Evolutionary conservation across 2,113 vertebrate species (phyloP), one percentile per base, ranked within the genome.

Genomic region (Dasypus novemcinctus): DNA sequence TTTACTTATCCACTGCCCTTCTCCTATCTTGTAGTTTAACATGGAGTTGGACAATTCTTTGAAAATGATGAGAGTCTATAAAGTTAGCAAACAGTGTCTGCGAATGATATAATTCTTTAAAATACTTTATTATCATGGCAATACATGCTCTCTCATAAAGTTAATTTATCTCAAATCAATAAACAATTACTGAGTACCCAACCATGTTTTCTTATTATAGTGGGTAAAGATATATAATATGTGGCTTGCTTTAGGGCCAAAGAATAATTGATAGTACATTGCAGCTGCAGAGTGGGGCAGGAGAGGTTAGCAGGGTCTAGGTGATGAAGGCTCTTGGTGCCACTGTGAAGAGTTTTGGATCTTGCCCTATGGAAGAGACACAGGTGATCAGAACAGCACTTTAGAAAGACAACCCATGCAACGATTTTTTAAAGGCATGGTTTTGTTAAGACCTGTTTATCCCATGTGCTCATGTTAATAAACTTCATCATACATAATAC

Each of bases 331-430:
- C 2, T 69, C 27, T 88, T 80, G 20, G 43, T 82, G 29, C 3
- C 54, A 75, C 78, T 11, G 59, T 90, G 72, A 95, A 93, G 52
- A 72, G 31, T 87, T 95, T 71, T 66, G 36, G 64, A 27, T 82
- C 31, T 54, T 64, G 17, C 78, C 29, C 31, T 52, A 0, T 83
- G 46, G 68, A 63, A 93, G 41, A 68, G 33, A 69, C 15, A 17
- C n/a, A 69, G 15, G 46, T 41, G 17, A 12, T 76, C 38, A 49
- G 43, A 96, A 52, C 2, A 68, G 9, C 43, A 49, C 75, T 93
- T 94, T 38, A 80, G 83, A 68, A 63, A 33, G 64, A 75, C 5
- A 21, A 1, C 9, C 68, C 38, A 52, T 29, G 21, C 25, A 78
- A 2, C 49, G 57, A 49, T 72, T 64, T 90, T 92, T 82, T 20